Evolutionary conservation across 2,888 invertebrate genomes (phyloP), one percentile per base, ranked within the genome.

Genomic region (Nesidiocoris tenuis): DNA sequence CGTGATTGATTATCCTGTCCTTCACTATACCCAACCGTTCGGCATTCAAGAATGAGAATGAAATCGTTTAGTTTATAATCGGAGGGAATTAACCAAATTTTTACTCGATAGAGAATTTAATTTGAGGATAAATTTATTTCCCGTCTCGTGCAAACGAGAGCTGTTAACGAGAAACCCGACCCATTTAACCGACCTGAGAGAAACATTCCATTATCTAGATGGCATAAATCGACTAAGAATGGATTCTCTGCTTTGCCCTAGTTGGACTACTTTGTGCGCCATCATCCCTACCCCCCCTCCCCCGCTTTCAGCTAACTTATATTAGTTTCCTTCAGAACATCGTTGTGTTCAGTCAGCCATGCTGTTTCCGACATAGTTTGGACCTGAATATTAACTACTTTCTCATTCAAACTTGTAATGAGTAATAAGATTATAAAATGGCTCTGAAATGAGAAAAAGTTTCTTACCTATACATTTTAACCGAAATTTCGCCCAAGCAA

Each of bases 181-280:
- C 72, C 21, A 72, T 25, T 72, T 72, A 72, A 72, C 72, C 72
- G 61, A 72, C 72, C 61, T 72, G 72, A 23, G 63, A 72, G 72
- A 72, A 72, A 72, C 72, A 72, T 70, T 75, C 59, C 55, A 61
- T 75, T 75, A 70, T 75, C 75, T 68, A 23, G 75, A 75, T 75
- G 55, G 63, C 75, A 75, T 75, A 75, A 75, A 75, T 75, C 68
- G 75, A 68, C 63, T 68, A 75, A 68, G 74, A 75, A 75, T 75
- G 75, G 75, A 56, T 68, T n/a, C 39, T 39, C 12, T 39, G 12
- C 39, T 39, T 3, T 39, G 39, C 39, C 63, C 68, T 55, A 75
- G 65, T 57, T 75, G 61, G 63, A 61, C 61, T 72, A 74, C 74
- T 74, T 74, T 65, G 74, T 66, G 74, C 74, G 56, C 64, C 74